Conservation (phyloP, 2,797 vertebrate species). For the Lepilemur septentrionalis region DNA sequence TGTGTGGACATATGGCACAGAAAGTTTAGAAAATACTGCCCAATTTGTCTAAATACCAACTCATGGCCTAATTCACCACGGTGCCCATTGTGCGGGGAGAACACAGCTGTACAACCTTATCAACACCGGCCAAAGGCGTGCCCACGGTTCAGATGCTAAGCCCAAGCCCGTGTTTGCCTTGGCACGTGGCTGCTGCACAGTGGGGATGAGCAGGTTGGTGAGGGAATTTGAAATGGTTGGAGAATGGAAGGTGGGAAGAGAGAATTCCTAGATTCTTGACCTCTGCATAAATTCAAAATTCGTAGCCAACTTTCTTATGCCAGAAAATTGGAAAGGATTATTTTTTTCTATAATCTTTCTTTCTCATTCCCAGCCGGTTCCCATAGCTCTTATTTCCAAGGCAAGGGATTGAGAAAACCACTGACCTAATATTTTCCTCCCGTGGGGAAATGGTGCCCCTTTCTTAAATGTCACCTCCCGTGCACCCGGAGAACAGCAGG, state of each 20-base stretch:
- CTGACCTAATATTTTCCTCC: not conserved
- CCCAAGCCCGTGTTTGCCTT: not conserved
- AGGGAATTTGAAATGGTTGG: not conserved
- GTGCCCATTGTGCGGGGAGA: not conserved
- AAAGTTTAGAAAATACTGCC: slow-evolving; percentile 56
- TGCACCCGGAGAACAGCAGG: not conserved
- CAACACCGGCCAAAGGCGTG: not conserved
- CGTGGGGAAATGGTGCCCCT: not conserved
- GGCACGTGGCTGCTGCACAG: not conserved
- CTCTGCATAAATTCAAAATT: not conserved
- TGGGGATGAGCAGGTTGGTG: not conserved
- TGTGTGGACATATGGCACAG: not conserved
- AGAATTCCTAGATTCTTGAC: not conserved
- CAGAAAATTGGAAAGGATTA: not conserved
- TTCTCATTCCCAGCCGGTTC: not conserved
- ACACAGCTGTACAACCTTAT: not conserved
- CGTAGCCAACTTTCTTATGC: not conserved
- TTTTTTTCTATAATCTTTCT: not conserved
- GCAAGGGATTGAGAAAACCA: not conserved
- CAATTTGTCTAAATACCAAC: slow-evolving; percentile 60
- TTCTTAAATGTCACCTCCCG: not conserved
- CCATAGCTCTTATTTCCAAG: not conserved
- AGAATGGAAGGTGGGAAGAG: not conserved
- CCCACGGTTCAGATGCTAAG: not conserved
- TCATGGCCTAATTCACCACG: not conserved